phyloP scores from a whole-genome alignment of 2,113 vertebrate species.

The Tetraodon nigroviridis region DNA sequence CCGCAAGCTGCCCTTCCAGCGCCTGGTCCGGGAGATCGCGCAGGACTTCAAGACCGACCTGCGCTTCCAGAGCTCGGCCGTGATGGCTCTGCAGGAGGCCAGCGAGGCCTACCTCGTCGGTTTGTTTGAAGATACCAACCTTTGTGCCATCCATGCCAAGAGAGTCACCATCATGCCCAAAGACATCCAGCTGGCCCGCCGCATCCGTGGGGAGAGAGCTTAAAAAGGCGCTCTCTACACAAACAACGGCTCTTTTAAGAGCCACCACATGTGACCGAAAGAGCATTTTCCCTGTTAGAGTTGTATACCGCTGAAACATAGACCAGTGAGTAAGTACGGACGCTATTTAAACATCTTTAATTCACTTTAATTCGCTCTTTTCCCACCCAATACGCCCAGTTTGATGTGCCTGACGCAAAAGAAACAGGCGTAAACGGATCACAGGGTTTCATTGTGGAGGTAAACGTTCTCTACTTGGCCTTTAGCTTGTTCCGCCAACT shows the following conservation, averaged over 20 bases:
- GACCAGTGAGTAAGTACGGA: no score
- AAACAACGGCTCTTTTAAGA: constrained; percentile 10
- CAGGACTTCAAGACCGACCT: constrained; percentile 61
- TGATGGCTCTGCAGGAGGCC: constrained; percentile 72
- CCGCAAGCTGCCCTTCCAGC: constrained; percentile 9
- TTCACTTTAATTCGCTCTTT: no score
- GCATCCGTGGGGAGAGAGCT: constrained; percentile 62
- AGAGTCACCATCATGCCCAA: constrained; percentile 80
- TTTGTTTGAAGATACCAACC: constrained; percentile 76
- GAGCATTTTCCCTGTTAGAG: no score
- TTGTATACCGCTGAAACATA: no score
- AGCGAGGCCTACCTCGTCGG: constrained; percentile 78
- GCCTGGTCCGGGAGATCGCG: constrained; percentile 25
- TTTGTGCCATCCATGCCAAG: constrained; percentile 78
- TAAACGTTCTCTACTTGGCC: no score
- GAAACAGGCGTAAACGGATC: no score
- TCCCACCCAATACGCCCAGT: no score
- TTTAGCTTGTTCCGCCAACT: no score
- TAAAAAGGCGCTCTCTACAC: neutral
- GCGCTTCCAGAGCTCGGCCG: constrained; percentile 60
- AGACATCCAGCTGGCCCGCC: constrained; percentile 78
- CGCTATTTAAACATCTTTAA: no score
- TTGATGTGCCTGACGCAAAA: no score
- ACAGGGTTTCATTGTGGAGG: no score
- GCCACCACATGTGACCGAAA: neutral